Base-by-base conservation (phyloP, 2,888 invertebrate genomes). In the Omphaloscelis lunosa region DNA sequence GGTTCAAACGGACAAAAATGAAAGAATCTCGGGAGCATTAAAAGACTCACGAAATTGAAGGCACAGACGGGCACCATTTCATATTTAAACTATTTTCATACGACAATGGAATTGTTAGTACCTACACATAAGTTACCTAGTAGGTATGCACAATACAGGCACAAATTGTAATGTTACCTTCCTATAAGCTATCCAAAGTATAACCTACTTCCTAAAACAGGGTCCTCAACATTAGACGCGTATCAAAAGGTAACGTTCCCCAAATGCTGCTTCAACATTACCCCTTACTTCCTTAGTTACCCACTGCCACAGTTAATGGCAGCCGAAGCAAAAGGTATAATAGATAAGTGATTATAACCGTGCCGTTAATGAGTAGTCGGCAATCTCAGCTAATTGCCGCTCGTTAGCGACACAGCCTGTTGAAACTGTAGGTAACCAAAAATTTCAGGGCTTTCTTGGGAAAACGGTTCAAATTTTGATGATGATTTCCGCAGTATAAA, bases 361-460 rank as follows among this genome's bases (percentile, higher is more conserved):
- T 59, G 71, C 23, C 62, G 51, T 72, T 87, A 83, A 83, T 83
- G 81, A 82, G 82, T 75, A 67, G 70, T 66, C 69, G 34, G 79
- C 75, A 72, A 75, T 80, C 75, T 84, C 81, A 78, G 82, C 79
- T 82, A 86, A 88, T 88, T 88, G 81, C 73, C 65, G 48, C 61
- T 90, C 90, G 89, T 90, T 90, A 89, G 86, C 76, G 79, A 66
- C 79, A 72, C 83, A 69, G 83, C 76, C 83, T 74, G 78, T 67
- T 75, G 48, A 51, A 41, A 70, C 59, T 70, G 73, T 27, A 1
- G 56, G 73, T 82, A 53, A 74, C 71, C 75, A 74, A 12, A 6
- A 15, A 11, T 72, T 73, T 59, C 39, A 27, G 11, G 12, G 2
- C 6, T 17, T 53, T n/a, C 27, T n/a, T 20, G 7, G 1, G 5